Conservation (phyloP, 1,140 invertebrate species). For the Cotesia chilonis region DNA sequence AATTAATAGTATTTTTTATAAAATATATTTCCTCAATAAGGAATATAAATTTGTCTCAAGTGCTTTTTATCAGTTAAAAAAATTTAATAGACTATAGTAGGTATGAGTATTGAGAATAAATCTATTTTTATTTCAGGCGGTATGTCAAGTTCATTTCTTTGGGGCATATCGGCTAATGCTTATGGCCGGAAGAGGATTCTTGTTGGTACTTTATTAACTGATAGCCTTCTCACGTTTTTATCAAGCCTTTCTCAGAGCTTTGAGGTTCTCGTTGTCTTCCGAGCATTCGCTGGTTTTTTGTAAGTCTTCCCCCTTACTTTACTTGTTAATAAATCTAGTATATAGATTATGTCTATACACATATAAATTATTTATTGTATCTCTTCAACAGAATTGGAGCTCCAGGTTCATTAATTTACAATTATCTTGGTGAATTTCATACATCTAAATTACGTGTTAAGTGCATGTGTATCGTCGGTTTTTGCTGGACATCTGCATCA, state of each 20-base stretch:
- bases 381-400: constrained; percentile 63
- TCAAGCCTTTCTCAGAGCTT: constrained; percentile 67
- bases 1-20: not conserved
- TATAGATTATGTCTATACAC: not conserved
- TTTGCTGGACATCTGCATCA: constrained; percentile 72
- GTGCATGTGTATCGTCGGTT: constrained; percentile 70
- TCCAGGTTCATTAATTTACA: constrained; percentile 71
- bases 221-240: constrained; percentile 66
- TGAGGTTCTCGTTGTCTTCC: constrained; percentile 63
- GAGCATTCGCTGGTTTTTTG: constrained; percentile 69
- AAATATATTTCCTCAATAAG: not conserved
- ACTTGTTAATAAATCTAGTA: not conserved
- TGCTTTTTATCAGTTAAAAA: not conserved
- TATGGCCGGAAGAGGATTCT: constrained; percentile 72
- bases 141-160: constrained; percentile 69
- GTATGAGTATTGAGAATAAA: not conserved
- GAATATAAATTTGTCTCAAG: too few relatives aligned
- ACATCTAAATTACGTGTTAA: constrained; percentile 67
- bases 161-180: constrained; percentile 74
- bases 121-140: constrained; percentile 60
- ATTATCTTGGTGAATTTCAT: constrained; percentile 73
- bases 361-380: constrained; percentile 15
- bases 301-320: constrained; percentile 52
- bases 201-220: constrained; percentile 70
- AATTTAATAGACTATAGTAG: too few relatives aligned